Evolutionary conservation across 2,888 invertebrate genomes (phyloP).

Genomic region (Frankliniella intonsa): DNA sequence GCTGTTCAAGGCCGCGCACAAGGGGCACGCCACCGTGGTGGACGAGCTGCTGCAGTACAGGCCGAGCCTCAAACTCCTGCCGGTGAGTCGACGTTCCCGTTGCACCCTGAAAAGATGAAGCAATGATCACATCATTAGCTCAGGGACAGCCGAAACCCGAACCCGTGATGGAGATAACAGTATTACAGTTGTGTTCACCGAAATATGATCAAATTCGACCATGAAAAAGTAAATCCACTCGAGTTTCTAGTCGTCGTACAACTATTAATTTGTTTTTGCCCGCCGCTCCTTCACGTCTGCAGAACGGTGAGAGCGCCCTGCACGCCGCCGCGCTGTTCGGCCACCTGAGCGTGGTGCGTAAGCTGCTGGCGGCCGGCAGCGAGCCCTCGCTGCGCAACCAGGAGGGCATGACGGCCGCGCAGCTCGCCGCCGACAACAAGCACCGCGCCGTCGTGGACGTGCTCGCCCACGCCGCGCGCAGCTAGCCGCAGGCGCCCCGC

Average conservation of each 20-base stretch:
- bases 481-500: not conserved
- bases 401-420: constrained; percentile 63
- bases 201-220: not conserved
- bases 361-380: constrained; percentile 65
- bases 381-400: constrained; percentile 65
- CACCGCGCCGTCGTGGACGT: constrained; percentile 15
- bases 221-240: not conserved
- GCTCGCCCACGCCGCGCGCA: not conserved
- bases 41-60: constrained; percentile 75
- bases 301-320: constrained; percentile 89
- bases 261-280: constrained; percentile 2
- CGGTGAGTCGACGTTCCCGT: constrained; percentile 54
- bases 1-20: constrained; percentile 90
- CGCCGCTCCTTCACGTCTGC: constrained; percentile 39
- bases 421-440: constrained; percentile 51
- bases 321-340: constrained; percentile 90
- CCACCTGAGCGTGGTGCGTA: constrained; percentile 71
- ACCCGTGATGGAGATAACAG: no score
- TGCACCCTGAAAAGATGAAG: not conserved
- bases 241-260: not conserved
- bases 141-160: not conserved
- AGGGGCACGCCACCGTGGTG: constrained; percentile 85
- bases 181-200: no score
- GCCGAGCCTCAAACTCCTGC: constrained; percentile 74
- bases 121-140: not conserved